These are phyloP conservation scores for Hyperoodon ampullatus DNA, from an alignment of 2,113 vertebrate species.

Conservation along the genomic window DNA sequence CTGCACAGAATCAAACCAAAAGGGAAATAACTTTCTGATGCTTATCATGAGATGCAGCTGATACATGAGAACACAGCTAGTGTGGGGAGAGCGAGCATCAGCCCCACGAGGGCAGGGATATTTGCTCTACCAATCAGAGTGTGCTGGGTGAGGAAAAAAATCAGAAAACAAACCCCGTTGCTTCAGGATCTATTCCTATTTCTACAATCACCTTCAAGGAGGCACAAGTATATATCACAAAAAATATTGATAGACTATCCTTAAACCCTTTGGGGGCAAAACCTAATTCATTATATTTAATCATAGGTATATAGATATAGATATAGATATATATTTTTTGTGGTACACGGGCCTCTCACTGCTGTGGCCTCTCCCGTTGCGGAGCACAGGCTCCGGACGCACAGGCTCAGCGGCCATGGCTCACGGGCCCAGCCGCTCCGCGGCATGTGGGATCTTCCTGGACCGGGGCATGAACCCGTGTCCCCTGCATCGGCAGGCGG, in stretches of 20 bases:
- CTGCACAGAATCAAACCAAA: neutral
- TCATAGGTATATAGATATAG: neutral
- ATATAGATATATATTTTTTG: too few relatives aligned
- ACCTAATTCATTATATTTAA: neutral
- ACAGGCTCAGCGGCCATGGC: too few relatives aligned
- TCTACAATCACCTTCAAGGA: neutral
- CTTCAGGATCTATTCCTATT: neutral
- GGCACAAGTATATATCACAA: neutral
- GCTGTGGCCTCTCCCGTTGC: too few relatives aligned
- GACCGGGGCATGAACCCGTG: too few relatives aligned
- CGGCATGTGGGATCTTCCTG: too few relatives aligned
- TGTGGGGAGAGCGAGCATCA: accelerated
- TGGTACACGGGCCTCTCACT: too few relatives aligned
- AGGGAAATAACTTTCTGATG: neutral
- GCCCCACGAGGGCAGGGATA: neutral
- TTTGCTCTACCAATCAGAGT: accelerated
- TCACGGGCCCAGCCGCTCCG: too few relatives aligned
- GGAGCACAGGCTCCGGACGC: too few relatives aligned
- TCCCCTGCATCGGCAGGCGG: too few relatives aligned
- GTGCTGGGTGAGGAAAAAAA: neutral
- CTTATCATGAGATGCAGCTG: neutral
- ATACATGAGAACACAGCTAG: accelerated
- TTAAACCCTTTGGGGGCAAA: neutral
- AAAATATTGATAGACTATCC: neutral
- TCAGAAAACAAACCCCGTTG: neutral